Percentiles rank a stretch among this genome's conserved stretches.
Conservation (phyloP, 2,888 invertebrate species). For the Myathropa florea region DNA sequence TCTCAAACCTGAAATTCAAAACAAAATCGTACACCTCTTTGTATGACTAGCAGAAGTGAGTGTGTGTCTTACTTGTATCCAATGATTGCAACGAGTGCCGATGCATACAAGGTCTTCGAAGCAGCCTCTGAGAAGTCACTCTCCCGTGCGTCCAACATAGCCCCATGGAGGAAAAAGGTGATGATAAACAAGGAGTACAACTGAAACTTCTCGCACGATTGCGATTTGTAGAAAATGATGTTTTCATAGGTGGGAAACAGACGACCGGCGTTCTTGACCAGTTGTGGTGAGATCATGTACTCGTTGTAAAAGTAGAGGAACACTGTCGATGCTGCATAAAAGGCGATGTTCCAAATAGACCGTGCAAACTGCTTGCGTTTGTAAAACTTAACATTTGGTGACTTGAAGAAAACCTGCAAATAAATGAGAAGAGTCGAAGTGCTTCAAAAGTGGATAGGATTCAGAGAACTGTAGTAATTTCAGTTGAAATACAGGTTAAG, state of each 20-base stretch:
- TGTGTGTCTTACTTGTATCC: constrained; percentile 75
- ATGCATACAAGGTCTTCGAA: constrained; percentile 77
- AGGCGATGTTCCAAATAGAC: constrained; percentile 79
- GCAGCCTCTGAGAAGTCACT: constrained; percentile 78
- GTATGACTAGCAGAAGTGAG: not conserved
- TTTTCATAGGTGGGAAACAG: constrained; percentile 80
- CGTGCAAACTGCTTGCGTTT: constrained; percentile 79
- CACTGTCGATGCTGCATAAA: constrained; percentile 78
- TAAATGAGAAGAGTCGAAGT: too few species aligned
- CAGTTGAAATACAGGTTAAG: too few species aligned
- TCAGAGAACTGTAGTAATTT: not conserved
- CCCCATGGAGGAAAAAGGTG: constrained; percentile 79
- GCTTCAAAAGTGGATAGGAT: too few species aligned
- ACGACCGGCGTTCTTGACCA: constrained; percentile 78
- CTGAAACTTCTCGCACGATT: constrained; percentile 80
- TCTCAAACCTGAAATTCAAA: constrained; percentile 77
- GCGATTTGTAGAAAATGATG: constrained; percentile 79
- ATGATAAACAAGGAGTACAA: constrained; percentile 79
- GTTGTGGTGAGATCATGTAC: constrained; percentile 79
- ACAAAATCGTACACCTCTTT: not conserved
- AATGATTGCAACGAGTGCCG: constrained; percentile 77
- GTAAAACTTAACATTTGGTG: constrained; percentile 78
- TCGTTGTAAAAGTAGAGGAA: constrained; percentile 80
- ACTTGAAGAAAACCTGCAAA: constrained; percentile 78
- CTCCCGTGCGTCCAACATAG: constrained; percentile 78